These are phyloP conservation scores for Pelochelys cantorii DNA, from an alignment of 2,797 vertebrate genomes.

Conservation along the genomic window DNA sequence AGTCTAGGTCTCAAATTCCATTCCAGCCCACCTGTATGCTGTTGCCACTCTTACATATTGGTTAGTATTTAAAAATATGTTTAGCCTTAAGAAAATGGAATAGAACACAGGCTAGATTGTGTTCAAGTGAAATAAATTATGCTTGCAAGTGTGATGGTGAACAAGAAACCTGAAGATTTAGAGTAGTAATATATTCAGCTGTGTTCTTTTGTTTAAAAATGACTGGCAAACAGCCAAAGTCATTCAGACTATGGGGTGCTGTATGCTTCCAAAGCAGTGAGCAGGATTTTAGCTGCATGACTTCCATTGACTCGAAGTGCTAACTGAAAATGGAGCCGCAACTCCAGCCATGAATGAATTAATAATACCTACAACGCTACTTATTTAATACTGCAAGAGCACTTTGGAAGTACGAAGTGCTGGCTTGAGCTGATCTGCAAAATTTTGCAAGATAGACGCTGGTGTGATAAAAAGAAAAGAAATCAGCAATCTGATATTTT, in stretches of 20 bases:
- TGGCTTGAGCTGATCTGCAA: constrained; percentile 37
- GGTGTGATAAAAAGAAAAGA: constrained; percentile 2
- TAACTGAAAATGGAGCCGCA: constrained; percentile 49
- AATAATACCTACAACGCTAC: constrained; percentile 23
- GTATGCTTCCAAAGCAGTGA: constrained; percentile 39
- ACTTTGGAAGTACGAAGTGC: background rate
- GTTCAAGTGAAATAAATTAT: constrained; percentile 52
- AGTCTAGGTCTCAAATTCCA: background rate
- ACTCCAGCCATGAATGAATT: constrained; percentile 47
- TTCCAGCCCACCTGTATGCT: background rate
- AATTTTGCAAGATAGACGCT: background rate
- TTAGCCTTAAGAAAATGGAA: constrained; percentile 51
- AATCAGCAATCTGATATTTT: background rate
- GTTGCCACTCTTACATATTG: background rate
- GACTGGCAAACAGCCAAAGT: constrained; percentile 52
- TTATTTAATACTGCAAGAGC: constrained; percentile 28
- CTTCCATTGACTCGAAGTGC: constrained; percentile 40
- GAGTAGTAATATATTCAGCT: constrained; percentile 31
- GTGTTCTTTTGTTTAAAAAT: constrained; percentile 52
- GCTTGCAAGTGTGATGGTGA: constrained; percentile 44
- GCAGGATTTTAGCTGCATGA: constrained; percentile 58
- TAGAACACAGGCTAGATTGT: constrained; percentile 5
- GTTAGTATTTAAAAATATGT: background rate
- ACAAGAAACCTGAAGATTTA: constrained; percentile 31
- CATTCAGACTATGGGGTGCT: constrained; percentile 34